Evolutionary conservation across 1,140 invertebrate species (phyloP).

Genomic region (Drosophila suzukii): DNA sequence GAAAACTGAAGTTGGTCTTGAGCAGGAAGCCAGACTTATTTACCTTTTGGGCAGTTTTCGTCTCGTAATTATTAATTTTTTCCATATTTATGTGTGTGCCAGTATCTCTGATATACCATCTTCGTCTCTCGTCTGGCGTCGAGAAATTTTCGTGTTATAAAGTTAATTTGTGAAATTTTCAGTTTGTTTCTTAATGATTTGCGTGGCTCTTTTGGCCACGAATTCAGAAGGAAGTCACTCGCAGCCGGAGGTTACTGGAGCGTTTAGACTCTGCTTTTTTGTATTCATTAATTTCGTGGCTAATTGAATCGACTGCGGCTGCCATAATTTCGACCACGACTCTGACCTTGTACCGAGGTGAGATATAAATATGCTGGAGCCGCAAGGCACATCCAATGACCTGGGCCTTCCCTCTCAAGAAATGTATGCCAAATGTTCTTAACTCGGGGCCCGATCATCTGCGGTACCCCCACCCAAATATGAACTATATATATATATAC

Average conservation of each 20-base stretch:
- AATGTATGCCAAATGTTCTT: conserved; percentile 62
- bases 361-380: conserved; percentile 31
- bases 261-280: conserved; percentile 63
- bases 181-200: conserved; percentile 73
- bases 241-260: conserved; percentile 74
- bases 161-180: conserved; percentile 81
- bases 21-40: conserved; percentile 67
- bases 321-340: conserved; percentile 18
- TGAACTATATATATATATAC: not conserved
- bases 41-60: conserved; percentile 74
- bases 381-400: conserved; percentile 46
- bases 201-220: conserved; percentile 49
- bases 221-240: conserved; percentile 62
- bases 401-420: not conserved
- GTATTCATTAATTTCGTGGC: conserved; percentile 73
- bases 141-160: conserved; percentile 83
- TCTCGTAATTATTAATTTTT: conserved; percentile 77
- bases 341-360: conserved; percentile 60
- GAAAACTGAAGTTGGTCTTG: conserved; percentile 10
- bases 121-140: conserved; percentile 17
- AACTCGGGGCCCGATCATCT: conserved; percentile 20
- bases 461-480: conserved; percentile 41
- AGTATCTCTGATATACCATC: conserved; percentile 30
- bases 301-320: conserved; percentile 61
- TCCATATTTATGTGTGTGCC: conserved; percentile 14